These are phyloP conservation scores for Ibycter americanus DNA, from an alignment of 2,797 vertebrate species.

Conservation along the genomic window DNA sequence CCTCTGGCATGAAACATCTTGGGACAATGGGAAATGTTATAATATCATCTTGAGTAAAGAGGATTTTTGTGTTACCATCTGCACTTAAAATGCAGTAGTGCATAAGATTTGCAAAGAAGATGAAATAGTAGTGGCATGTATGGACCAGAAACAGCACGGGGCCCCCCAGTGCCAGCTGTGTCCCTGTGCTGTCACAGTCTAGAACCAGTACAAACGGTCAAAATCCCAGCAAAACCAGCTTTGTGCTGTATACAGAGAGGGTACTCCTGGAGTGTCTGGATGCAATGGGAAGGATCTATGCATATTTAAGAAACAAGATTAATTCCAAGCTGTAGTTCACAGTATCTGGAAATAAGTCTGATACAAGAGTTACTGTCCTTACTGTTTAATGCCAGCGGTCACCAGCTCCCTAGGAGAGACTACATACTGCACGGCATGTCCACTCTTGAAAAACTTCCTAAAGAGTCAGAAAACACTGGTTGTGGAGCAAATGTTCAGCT, in stretches of 20 bases:
- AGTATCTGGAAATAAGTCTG: background rate
- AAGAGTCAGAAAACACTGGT: background rate
- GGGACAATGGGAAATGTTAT: constrained; percentile 34
- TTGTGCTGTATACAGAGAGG: background rate
- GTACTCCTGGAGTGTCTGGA: background rate
- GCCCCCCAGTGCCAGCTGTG: background rate
- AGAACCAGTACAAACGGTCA: rapidly evolving
- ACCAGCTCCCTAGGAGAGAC: background rate
- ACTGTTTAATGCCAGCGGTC: background rate
- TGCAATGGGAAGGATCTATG: background rate
- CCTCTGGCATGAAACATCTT: constrained; percentile 50
- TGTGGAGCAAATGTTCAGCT: background rate
- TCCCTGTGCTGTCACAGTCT: background rate
- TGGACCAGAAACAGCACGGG: background rate
- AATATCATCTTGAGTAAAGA: background rate
- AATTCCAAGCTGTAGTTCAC: background rate
- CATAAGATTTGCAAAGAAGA: background rate
- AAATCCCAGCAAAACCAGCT: background rate
- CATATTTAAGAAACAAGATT: background rate
- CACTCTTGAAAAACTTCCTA: background rate
- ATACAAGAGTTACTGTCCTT: background rate
- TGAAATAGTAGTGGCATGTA: background rate
- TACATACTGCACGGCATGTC: background rate
- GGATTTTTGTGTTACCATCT: background rate
- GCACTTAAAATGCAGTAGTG: background rate